Conservation (phyloP, 2,797 vertebrate genomes). For the Limosa lapponica region DNA sequence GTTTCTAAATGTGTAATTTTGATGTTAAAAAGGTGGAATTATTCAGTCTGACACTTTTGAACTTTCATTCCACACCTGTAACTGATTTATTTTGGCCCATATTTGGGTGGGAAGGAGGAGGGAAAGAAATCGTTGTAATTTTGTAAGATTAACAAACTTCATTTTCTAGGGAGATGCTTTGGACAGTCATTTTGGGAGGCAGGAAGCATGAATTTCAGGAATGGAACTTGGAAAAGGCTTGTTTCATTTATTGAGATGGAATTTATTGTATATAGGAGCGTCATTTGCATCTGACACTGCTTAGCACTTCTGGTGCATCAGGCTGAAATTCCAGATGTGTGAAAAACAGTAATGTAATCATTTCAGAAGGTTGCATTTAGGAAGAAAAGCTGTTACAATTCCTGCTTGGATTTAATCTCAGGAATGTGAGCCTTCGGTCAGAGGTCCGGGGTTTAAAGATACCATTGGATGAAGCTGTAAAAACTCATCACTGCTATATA, state of each 20-base stretch:
- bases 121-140: neutral
- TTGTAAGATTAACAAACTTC: neutral
- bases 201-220: neutral
- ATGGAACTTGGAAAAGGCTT: neutral
- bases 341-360: neutral
- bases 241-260: neutral
- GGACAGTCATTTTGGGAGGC: neutral
- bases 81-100: neutral
- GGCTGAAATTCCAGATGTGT: neutral
- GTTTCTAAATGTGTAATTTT: neutral
- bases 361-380: neutral
- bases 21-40: neutral
- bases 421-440: neutral
- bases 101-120: neutral
- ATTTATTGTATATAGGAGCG: neutral
- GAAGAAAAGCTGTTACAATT: neutral
- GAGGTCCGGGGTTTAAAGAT: neutral
- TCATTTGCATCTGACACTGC: neutral
- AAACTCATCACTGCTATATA: neutral
- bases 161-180: neutral
- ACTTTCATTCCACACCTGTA: neutral
- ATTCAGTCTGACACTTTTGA: neutral
- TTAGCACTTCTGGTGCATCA: neutral
- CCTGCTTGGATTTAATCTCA: neutral
- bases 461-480: neutral